Evolutionary conservation across 2,888 invertebrate species (phyloP), one percentile per base, ranked within the genome.

Genomic region (Tenthredo notha): DNA sequence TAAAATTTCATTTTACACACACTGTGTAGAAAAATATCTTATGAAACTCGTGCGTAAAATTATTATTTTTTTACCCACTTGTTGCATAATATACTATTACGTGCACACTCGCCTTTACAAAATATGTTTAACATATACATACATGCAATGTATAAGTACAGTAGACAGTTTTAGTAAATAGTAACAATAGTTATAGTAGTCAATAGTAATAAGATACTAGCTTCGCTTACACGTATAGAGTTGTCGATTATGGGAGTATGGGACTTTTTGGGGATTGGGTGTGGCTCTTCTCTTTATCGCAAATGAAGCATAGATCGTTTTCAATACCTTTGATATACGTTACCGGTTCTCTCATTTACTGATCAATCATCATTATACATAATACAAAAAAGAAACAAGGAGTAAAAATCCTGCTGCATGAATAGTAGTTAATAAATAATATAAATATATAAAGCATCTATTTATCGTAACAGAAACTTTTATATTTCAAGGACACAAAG

Each of bases 261-360:
- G 61, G 61, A 25, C 21, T 21, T 9, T 12, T 9, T 12, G n/a
- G 12, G 12, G 21, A 25, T 25, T 25, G 2, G 40, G 40, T n/a
- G 9, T 40, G 70, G 18, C n/a, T 40, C 7, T 40, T n/a, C 37
- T 72, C 70, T 29, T 65, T 21, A 43, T 40, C 61, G 77, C 77
- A 54, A 77, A 77, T 77, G 77, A 77, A 77, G 77, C 77, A 77
- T 77, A 77, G 77, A 77, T 77, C 77, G 33, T 77, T 77, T 54
- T 54, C 77, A 33, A 77, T 54, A 50, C 77, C 6, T 54, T 54
- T 5, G n/a, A 47, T 18, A 43, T 43, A 12, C 1, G 10, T 43
- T 40, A 15, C 18, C 70, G 37, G 18, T 33, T 70, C 37, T 29
- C 29, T 70, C 12, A 70, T 70, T 70, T 70, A 25, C 67, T 58